A percentile compares a stretch with the other conserved stretches of the same genome.
phyloP scores from a whole-genome alignment of 2,797 vertebrate species.

The Limosa lapponica region DNA sequence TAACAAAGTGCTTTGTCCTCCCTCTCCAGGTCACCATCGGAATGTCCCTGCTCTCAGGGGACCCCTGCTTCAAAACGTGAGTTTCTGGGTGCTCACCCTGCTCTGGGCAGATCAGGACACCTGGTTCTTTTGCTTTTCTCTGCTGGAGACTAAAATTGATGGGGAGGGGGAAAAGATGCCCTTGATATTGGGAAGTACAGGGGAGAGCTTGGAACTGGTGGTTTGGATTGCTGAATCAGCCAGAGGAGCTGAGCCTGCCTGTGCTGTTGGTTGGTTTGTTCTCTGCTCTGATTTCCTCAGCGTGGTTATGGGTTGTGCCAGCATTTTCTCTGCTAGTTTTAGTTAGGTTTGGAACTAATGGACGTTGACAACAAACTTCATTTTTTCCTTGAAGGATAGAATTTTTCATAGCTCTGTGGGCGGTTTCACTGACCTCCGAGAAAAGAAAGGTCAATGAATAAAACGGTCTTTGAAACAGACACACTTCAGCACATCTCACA shows the following conservation, averaged over 20 bases:
- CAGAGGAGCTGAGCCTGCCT: not conserved
- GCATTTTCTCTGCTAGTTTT: not conserved
- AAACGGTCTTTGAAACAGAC: not conserved
- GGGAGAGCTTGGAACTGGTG: not conserved
- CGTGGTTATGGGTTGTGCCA: not conserved
- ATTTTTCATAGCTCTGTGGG: conserved; percentile 1
- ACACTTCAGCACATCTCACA: not conserved
- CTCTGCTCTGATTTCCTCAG: not conserved
- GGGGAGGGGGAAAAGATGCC: not conserved
- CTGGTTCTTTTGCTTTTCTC: not conserved
- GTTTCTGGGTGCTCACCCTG: not conserved
- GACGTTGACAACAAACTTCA: not conserved
- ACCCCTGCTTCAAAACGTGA: conserved; percentile 99
- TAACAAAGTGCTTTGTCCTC: not conserved
- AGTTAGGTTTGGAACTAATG: not conserved
- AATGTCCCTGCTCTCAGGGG: conserved; percentile 95
- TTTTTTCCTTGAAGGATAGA: not conserved
- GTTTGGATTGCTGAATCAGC: not conserved
- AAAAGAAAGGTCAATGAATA: conserved; percentile 14
- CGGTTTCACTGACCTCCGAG: not conserved
- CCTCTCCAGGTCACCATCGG: conserved; percentile 89
- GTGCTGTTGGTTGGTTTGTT: not conserved
- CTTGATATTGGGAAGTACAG: not conserved
- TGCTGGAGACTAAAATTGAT: not conserved
- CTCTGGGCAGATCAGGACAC: not conserved